Evolutionary conservation across 2,888 invertebrate species (phyloP), one percentile per base, ranked within the genome.

Genomic region (Alcis repandata): DNA sequence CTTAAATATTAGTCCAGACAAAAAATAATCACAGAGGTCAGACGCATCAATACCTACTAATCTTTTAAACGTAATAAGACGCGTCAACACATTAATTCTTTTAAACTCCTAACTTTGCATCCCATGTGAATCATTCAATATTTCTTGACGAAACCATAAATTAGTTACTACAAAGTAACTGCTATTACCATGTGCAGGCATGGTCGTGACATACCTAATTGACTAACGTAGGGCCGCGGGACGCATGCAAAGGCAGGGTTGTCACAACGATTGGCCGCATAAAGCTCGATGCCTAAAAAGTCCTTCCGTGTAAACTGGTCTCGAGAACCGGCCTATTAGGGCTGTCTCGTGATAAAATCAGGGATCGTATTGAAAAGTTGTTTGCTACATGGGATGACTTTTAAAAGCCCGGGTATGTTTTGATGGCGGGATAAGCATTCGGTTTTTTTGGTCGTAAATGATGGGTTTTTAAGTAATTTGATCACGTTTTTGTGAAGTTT

Each of bases 231-330:
- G 36, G 11, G 62, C 74, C 73, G 68, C 75, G 71, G 75, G 75
- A 83, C 85, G 82, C 80, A 83, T 82, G 83, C 85, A 86, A 85
- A 85, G 83, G 69, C 70, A 71, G 70, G 76, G 77, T 80, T 87
- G 89, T 88, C 89, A 87, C 81, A 79, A 82, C 82, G 84, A 84
- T 80, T 57, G 60, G 79, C 85, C 78, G 81, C 80, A 79, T 83
- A 81, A 79, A 85, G 80, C 79, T 72, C 73, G 79, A 79, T 82
- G 83, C 89, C 88, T 87, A 89, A 90, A 89, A 88, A 79, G 88
- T 89, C 85, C 88, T 90, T 90, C 89, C 88, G 86, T 79, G 81
- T 86, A 88, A 88, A 87, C 88, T 82, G 84, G 87, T 87, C 85
- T 77, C 79, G 73, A 72, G 76, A 77, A 68, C 78, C 70, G 73